phyloP scores from a whole-genome alignment of 2,113 vertebrate genomes.

The Pterocles burchelli region DNA sequence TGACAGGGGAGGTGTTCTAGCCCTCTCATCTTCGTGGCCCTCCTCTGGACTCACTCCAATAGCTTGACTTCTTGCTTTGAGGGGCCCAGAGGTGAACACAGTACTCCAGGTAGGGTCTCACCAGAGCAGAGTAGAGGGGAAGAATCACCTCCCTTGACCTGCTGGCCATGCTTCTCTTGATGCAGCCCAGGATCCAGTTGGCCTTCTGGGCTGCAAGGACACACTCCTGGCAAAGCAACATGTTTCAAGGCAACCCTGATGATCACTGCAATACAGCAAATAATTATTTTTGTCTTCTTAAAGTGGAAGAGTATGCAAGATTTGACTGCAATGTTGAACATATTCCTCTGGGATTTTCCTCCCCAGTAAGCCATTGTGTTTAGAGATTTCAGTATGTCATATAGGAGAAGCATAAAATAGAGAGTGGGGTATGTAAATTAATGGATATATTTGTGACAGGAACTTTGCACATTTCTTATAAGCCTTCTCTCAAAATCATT shows the following conservation, averaged over 20 bases:
- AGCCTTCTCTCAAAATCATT: constrained; percentile 39
- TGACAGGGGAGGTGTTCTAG: no score
- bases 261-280: neutral
- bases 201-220: no score
- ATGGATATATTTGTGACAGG: neutral
- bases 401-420: neutral
- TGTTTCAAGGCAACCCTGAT: neutral
- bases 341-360: neutral
- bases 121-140: no score
- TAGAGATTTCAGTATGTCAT: neutral
- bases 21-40: no score
- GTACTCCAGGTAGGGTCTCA: no score
- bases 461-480: neutral
- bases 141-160: no score
- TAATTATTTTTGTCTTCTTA: neutral
- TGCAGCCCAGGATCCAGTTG: no score
- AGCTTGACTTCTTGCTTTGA: no score
- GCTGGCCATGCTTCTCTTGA: no score
- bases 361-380: neutral
- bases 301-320: neutral
- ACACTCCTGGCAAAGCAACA: no score
- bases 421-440: neutral
- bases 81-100: no score
- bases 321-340: neutral
- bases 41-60: no score